These are phyloP conservation scores for Gavialis gangeticus DNA, from an alignment of 2,113 vertebrate genomes.

Conservation along the genomic window DNA sequence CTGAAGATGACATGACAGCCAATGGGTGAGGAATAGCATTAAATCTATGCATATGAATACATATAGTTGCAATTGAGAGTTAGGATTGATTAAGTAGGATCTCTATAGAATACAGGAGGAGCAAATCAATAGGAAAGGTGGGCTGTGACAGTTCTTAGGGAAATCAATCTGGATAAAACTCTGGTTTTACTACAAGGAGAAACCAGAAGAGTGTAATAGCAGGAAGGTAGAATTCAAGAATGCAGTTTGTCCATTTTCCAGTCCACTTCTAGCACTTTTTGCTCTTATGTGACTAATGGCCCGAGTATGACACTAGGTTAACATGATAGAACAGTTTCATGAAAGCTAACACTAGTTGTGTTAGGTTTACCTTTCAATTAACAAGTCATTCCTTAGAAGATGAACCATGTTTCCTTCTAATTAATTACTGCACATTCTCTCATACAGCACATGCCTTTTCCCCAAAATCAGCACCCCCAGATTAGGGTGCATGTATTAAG, in stretches of 20 bases:
- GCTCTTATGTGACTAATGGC: background rate
- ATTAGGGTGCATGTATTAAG: too few relatives aligned
- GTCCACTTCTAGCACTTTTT: background rate
- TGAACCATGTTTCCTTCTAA: background rate
- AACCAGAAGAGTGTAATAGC: background rate
- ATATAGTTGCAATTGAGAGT: background rate
- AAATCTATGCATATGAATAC: background rate
- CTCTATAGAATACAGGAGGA: background rate
- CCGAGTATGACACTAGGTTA: background rate
- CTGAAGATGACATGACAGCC: rapidly evolving
- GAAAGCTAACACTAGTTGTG: background rate
- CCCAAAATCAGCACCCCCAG: too few relatives aligned
- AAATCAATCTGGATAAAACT: too few relatives aligned
- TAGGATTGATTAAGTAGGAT: background rate
- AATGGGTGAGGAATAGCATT: background rate
- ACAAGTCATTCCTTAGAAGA: background rate
- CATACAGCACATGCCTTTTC: too few relatives aligned
- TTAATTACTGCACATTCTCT: too few relatives aligned
- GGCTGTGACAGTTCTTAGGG: too few relatives aligned
- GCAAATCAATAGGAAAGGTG: background rate
- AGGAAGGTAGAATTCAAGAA: background rate
- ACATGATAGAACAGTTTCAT: background rate
- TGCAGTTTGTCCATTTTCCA: background rate
- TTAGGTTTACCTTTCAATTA: background rate
- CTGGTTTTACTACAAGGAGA: background rate